Conservation (phyloP, 2,888 invertebrate species). For the Notocelia uddmanniana region DNA sequence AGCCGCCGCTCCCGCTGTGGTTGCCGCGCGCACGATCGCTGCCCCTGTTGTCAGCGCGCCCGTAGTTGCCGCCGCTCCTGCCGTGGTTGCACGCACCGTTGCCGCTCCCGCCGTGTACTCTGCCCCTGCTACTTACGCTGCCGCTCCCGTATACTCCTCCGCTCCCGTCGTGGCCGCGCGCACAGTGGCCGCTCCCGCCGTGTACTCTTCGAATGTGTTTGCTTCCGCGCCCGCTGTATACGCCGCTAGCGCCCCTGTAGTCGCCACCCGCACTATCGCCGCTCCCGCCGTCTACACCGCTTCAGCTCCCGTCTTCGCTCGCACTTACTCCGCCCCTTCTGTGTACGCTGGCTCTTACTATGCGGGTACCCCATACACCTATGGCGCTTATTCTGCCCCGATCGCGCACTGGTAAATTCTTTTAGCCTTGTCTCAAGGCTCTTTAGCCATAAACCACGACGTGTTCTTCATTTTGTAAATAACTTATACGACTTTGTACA, state of each 20-base stretch:
- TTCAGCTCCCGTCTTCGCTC: constrained; percentile 45
- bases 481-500: constrained; percentile 63
- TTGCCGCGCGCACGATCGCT: constrained; percentile 51
- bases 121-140: constrained; percentile 46
- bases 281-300: constrained; percentile 47
- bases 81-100: neutral
- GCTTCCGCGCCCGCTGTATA: constrained; percentile 46
- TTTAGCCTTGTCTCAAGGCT: constrained; percentile 47
- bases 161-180: constrained; percentile 55
- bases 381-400: constrained; percentile 59
- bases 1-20: constrained; percentile 62
- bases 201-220: constrained; percentile 38
- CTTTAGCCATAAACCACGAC: constrained; percentile 57
- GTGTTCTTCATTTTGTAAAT: constrained; percentile 66
- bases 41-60: constrained; percentile 50
- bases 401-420: constrained; percentile 71
- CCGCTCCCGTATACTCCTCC: constrained; percentile 49
- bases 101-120: constrained; percentile 51
- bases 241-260: constrained; percentile 48
- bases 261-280: constrained; percentile 45
- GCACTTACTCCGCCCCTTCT: constrained; percentile 49
- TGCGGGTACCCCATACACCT: constrained; percentile 46
- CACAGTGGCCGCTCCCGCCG: constrained; percentile 48
- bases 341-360: constrained; percentile 48
- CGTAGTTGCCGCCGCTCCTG: constrained; percentile 40